Evolutionary conservation across 2,888 invertebrate genomes (phyloP), one percentile per base, ranked within the genome.

Genomic region (Melinopterus prodromus): DNA sequence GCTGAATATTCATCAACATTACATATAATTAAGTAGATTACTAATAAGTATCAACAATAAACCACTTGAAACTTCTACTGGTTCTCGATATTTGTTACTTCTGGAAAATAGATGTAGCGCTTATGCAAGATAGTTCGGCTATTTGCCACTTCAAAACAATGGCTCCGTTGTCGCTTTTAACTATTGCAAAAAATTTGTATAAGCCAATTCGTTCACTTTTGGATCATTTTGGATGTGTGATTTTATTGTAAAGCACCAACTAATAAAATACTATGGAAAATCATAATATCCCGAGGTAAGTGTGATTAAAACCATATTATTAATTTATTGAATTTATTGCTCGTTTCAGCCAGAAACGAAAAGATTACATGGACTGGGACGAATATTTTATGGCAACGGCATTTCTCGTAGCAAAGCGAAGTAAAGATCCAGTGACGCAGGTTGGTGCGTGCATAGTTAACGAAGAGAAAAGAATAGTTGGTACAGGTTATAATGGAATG

Each of bases 341-440:
- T 72, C 16, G 14, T 76, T 78, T 84, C 26, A 86, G 85, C 79
- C 74, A 78, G 16, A 95, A 95, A 88, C 90, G 94, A 70, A 84
- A 87, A 69, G 92, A 93, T 82, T 97, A 95, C 86, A 88, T 99
- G 38, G 92, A 92, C 70, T 99, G 98, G 98, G 92, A 94, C 80
- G 99, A 99, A 83, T 99, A 98, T 89, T 99, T 99, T 87, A 99
- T 99, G 99, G 95, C 96, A 0, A 93, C 94, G 7, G 98, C 98
- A 2, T 93, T 98, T 86, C 90, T 99, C 36, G 95, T 98, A 0
- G 96, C 98, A 0, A 95, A 97, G 90, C 91, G 99, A 79, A 98
- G 98, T 87, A 99, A 99, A 90, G 99, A 99, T 90, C 99, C 99
- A 0, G 91, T 90, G 78, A 95, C 95, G 3, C 98, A 99, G 92